Percentiles rank a stretch among this genome's conserved stretches.
phyloP scores from a whole-genome alignment of 2,797 vertebrate genomes.

The Esox lucius region DNA sequence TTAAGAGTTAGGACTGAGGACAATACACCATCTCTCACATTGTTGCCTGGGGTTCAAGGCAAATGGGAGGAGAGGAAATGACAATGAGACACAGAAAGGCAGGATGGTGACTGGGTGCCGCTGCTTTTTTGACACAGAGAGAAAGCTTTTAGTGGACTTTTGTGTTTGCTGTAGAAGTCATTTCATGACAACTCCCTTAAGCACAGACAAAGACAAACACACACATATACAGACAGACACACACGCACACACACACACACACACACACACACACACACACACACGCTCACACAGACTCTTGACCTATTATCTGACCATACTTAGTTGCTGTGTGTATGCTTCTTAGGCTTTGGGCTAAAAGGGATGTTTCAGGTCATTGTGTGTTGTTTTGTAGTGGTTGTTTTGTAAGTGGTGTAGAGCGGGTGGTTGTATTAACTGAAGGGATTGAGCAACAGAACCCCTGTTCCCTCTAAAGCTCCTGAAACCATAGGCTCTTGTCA shows the following conservation, averaged over 20 bases:
- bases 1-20: not conserved
- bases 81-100: slow-evolving; percentile 4
- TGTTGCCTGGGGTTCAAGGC: not conserved
- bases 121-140: not conserved
- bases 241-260: slow-evolving; percentile 1
- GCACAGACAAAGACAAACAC: slow-evolving; percentile 8
- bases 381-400: slow-evolving; percentile 12
- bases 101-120: not conserved
- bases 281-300: slow-evolving; percentile 12
- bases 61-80: not conserved
- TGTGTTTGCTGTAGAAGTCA: slow-evolving; percentile 28
- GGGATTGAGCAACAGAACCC: not conserved
- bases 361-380: not conserved
- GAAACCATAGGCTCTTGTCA: not conserved
- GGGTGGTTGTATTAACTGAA: not conserved
- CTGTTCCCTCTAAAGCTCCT: not conserved
- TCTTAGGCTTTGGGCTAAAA: no score
- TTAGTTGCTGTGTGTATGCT: not conserved
- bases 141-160: slow-evolving; percentile 32
- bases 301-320: not conserved
- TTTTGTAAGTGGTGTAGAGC: not conserved
- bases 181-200: slow-evolving; percentile 24
- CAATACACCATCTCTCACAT: not conserved
- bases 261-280: slow-evolving; percentile 14
- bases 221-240: not conserved